Base-by-base conservation (phyloP, 2,797 vertebrate genomes). In the Enteromius viviparus region DNA sequence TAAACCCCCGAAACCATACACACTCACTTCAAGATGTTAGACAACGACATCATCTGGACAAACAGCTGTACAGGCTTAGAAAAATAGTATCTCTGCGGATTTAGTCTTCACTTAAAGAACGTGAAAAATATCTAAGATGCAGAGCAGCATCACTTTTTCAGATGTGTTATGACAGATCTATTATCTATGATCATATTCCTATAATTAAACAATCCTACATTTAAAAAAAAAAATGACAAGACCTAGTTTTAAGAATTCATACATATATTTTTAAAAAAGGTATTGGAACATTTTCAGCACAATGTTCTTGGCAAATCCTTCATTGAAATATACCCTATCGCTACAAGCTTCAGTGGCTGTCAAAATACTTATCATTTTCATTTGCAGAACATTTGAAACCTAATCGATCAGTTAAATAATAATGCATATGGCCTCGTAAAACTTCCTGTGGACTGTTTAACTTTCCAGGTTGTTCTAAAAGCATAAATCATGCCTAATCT, bases 51-150 rank as follows among this genome's bases (percentile, higher is more conserved):
- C 32, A 77, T 78, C 60, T 79, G 47, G 49, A 85, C 75, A 69
- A 80, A 83, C 69, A 81, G 37, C 78, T 81, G 83, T 76, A 80
- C 78, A 85, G 84, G 66, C 69, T 81, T 86, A 86, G 64, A 86
- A 83, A 83, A 86, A 86, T 86, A 86, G 81, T 51, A 47, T 76
- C 55, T 83, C 64, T 82, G 64, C 29, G 4, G 53, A 68, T 74
- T 78, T 58, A 58, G 14, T 65, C 23, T 78, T 85, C n/a, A 69
- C 40, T 76, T 15, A 42, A 62, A 76, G 11, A 71, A 77, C 1
- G 58, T 81, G 68, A 62, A 85, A 85, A 79, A 69, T 37, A 42
- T 19, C 71, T 23, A 29, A 26, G 32, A 77, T 70, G 60, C 69
- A 49, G 58, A 34, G 45, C 58, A 10, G 76, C 69, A 76, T 77